Percentiles rank a stretch among this genome's conserved stretches.
Conservation (phyloP, 2,888 invertebrate species). For the Dexiosoma caninum region DNA sequence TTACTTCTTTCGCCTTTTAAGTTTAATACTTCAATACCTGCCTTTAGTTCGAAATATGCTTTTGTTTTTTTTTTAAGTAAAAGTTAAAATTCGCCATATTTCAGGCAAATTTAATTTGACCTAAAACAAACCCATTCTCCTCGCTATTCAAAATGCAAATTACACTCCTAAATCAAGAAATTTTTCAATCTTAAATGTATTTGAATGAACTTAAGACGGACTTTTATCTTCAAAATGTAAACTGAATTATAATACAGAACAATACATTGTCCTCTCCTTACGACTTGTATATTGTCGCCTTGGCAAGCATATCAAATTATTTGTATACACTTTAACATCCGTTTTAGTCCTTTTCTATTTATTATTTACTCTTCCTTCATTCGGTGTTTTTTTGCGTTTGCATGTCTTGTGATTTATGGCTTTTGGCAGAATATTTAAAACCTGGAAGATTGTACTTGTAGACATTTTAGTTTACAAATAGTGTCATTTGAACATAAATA, state of each 20-base stretch:
- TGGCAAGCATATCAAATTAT: conserved; percentile 54
- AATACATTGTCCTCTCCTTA: neutral
- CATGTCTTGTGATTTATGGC: conserved; percentile 56
- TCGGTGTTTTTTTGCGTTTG: neutral
- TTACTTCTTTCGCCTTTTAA: no score
- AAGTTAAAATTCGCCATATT: no score
- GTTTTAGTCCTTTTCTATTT: conserved; percentile 23
- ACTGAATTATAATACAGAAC: conserved; percentile 1
- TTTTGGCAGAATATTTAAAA: conserved; percentile 53
- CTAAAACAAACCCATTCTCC: no score
- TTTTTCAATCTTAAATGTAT: neutral
- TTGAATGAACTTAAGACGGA: neutral
- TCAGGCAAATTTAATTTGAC: no score
- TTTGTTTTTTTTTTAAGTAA: no score
- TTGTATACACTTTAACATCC: conserved; percentile 57
- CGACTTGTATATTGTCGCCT: neutral
- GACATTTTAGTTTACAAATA: conserved; percentile 49
- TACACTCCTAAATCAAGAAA: no score
- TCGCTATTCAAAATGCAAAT: no score
- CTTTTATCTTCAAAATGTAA: conserved; percentile 24
- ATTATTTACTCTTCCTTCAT: conserved; percentile 30
- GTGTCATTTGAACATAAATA: conserved; percentile 45
- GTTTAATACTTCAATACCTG: no score
- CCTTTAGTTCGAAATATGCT: no score
- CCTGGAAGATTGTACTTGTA: conserved; percentile 30